Percentiles rank a stretch among this genome's conserved stretches.
phyloP scores from a whole-genome alignment of 2,888 invertebrate genomes.

The Lasiommata megera region DNA sequence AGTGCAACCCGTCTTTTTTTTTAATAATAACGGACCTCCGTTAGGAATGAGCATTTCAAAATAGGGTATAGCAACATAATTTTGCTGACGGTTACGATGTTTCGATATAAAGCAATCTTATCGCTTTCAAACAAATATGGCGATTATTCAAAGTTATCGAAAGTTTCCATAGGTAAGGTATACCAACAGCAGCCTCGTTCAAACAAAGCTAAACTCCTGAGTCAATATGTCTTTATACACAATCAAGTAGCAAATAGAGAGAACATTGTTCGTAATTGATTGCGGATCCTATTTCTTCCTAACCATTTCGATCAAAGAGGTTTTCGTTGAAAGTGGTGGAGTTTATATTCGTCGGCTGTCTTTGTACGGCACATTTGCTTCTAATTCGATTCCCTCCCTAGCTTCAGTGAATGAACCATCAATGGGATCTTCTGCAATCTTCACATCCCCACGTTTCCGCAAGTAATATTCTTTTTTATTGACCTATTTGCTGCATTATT shows the following conservation, averaged over 20 bases:
- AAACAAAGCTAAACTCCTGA: background rate
- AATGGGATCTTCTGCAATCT: constrained; percentile 29
- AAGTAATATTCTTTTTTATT: background rate
- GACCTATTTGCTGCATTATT: too few species aligned
- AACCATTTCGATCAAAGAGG: constrained; percentile 24
- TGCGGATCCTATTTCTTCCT: background rate
- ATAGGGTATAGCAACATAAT: too few species aligned
- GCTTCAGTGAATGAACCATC: constrained; percentile 72
- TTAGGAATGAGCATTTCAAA: too few species aligned
- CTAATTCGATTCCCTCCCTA: constrained; percentile 75
- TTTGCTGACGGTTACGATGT: too few species aligned
- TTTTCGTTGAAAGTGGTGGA: constrained; percentile 37
- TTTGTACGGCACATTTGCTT: constrained; percentile 75
- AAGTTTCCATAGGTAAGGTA: background rate
- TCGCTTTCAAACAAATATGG: background rate
- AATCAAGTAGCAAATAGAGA: constrained; percentile 2
- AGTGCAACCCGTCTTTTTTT: too few species aligned
- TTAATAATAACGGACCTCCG: too few species aligned
- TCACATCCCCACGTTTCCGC: background rate
- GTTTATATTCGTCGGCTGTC: constrained; percentile 57
- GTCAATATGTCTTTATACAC: background rate
- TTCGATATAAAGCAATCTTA: too few species aligned
- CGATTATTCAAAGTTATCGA: background rate
- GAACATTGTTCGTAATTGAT: constrained; percentile 3
- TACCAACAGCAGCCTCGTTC: background rate